Percentiles rank a stretch among this genome's conserved stretches.
phyloP scores from a whole-genome alignment of 2,888 invertebrate species.

The Iphiclides podalirius region DNA sequence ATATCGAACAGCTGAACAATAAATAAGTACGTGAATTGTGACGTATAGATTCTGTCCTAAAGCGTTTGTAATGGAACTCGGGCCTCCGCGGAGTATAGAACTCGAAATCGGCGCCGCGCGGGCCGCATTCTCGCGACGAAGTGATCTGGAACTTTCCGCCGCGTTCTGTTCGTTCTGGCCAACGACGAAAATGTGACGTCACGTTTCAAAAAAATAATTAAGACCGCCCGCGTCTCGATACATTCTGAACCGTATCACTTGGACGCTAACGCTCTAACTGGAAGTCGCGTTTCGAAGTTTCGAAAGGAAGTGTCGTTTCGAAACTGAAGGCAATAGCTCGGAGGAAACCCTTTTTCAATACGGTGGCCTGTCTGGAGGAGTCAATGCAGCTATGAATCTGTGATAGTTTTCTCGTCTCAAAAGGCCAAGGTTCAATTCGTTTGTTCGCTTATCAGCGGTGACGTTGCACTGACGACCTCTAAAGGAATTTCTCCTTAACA shows the following conservation, averaged over 20 bases:
- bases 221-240: not conserved
- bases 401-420: not conserved
- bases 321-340: not conserved
- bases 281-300: not conserved
- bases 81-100: not conserved
- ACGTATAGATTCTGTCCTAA: not conserved
- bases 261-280: not conserved
- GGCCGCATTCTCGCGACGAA: slow-evolving; percentile 10
- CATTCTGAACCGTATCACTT: not conserved
- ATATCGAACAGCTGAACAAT: not conserved
- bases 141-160: slow-evolving; percentile 13
- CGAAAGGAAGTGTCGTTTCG: not conserved
- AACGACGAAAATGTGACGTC: slow-evolving; percentile 12
- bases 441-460: not conserved
- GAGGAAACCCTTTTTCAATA: not conserved
- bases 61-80: not conserved
- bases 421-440: not conserved
- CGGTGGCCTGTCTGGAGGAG: not conserved
- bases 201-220: slow-evolving; percentile 4
- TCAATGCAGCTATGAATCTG: not conserved
- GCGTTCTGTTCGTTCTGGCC: slow-evolving; percentile 7
- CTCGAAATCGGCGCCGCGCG: not conserved
- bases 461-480: not conserved
- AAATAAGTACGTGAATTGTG: too few species aligned
- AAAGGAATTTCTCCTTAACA: not conserved